Evolutionary conservation across 2,797 vertebrate species (phyloP).

Genomic region (Novumbra hubbsi): DNA sequence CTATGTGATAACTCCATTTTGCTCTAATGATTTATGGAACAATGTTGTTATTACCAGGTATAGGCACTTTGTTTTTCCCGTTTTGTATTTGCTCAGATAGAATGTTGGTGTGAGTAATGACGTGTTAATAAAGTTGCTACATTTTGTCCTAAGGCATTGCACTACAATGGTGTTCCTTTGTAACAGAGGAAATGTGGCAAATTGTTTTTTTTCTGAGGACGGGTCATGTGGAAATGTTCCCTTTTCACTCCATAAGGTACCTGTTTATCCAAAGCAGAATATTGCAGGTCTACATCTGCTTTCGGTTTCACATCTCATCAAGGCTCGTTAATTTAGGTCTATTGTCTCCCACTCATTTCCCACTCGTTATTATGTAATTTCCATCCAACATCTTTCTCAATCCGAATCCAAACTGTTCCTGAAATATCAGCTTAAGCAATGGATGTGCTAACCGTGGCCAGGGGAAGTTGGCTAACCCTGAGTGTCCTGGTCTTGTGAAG

Average conservation of each 20-base stretch:
- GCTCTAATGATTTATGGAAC: background rate
- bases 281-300: slow-evolving; percentile 3
- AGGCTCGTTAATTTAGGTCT: background rate
- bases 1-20: background rate
- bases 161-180: slow-evolving; percentile 54
- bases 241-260: slow-evolving; percentile 55
- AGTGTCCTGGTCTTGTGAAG: slow-evolving; percentile 57
- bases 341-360: too few relatives aligned
- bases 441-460: slow-evolving; percentile 43
- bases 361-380: background rate
- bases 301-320: background rate
- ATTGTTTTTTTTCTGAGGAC: slow-evolving; percentile 64
- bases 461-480: slow-evolving; percentile 66
- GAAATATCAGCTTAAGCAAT: slow-evolving; percentile 29
- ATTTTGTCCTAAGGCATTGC: slow-evolving; percentile 27
- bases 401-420: slow-evolving; percentile 19
- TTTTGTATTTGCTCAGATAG: background rate
- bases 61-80: background rate
- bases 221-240: slow-evolving; percentile 53
- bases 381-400: background rate
- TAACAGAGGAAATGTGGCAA: slow-evolving; percentile 78
- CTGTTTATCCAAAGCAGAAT: slow-evolving; percentile 34
- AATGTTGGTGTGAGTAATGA: background rate
- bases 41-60: background rate
- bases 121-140: slow-evolving; percentile 27